These are phyloP conservation scores for Microtus richardsoni DNA, from an alignment of 2,113 vertebrate genomes.

Conservation along the genomic window DNA sequence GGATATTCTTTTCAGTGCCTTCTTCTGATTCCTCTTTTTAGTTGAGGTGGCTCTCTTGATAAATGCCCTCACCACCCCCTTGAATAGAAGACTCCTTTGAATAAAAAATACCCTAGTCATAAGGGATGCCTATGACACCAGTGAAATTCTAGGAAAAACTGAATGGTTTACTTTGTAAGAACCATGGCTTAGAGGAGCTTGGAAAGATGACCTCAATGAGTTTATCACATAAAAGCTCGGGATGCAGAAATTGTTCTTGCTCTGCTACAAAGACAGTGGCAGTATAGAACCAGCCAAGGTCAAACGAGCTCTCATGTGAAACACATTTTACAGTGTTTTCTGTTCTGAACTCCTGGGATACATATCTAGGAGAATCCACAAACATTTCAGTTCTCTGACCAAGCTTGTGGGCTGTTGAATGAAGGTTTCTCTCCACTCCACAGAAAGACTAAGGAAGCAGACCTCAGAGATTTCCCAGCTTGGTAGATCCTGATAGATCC, in stretches of 20 bases:
- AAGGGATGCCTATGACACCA: neutral
- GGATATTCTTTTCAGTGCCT: neutral
- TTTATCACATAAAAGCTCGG: neutral
- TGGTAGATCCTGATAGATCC: neutral
- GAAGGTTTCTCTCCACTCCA: neutral
- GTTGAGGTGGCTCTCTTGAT: neutral
- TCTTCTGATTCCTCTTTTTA: neutral
- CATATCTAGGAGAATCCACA: neutral
- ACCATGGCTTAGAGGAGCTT: neutral
- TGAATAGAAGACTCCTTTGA: neutral
- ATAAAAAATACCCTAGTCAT: neutral
- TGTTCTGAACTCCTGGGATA: neutral
- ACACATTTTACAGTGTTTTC: neutral
- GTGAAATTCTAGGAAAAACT: neutral
- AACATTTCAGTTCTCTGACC: neutral
- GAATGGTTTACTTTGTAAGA: neutral
- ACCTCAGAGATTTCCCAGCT: neutral
- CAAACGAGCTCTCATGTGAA: neutral
- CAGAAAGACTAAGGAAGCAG: neutral
- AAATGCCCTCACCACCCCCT: neutral
- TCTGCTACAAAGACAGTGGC: neutral
- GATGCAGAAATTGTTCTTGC: neutral
- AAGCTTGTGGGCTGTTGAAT: neutral
- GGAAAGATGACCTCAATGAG: neutral
- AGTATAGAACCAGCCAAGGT: neutral